phyloP scores from a whole-genome alignment of 2,113 vertebrate species.

The Psittacula cyanocephala region DNA sequence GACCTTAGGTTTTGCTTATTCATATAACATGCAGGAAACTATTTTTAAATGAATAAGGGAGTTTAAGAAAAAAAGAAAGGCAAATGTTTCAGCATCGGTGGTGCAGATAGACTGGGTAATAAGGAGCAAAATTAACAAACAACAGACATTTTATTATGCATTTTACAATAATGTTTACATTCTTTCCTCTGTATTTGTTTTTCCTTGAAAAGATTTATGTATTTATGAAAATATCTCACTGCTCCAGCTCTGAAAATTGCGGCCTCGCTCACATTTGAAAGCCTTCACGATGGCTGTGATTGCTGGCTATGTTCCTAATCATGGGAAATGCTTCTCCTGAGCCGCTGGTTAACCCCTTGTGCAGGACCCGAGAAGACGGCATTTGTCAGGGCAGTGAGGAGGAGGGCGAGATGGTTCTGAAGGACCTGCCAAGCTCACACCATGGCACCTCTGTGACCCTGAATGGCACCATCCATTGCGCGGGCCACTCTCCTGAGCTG shows the following conservation, averaged over 20 bases:
- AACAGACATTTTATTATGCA: constrained; percentile 59
- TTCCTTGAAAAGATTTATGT: constrained; percentile 61
- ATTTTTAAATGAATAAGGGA: constrained; percentile 60
- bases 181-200: constrained; percentile 60
- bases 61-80: not conserved
- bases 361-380: rapidly evolving
- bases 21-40: constrained; percentile 54
- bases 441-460: rapidly evolving
- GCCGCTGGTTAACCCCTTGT: not conserved
- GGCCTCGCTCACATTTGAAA: constrained; percentile 1
- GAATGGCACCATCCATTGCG: rapidly evolving
- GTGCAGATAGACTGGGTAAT: constrained; percentile 56
- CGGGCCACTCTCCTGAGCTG: rapidly evolving
- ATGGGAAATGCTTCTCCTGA: not conserved
- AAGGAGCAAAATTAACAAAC: constrained; percentile 61
- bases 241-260: constrained; percentile 44
- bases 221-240: constrained; percentile 63
- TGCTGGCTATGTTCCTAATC: not conserved
- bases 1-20: constrained; percentile 55
- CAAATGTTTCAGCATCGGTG: constrained; percentile 36
- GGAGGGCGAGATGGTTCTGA: not conserved
- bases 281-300: not conserved
- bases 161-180: constrained; percentile 71
- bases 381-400: rapidly evolving
- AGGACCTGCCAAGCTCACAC: not conserved